Conservation (phyloP, 2,113 vertebrate species). For the Microtus ochrogaster region DNA sequence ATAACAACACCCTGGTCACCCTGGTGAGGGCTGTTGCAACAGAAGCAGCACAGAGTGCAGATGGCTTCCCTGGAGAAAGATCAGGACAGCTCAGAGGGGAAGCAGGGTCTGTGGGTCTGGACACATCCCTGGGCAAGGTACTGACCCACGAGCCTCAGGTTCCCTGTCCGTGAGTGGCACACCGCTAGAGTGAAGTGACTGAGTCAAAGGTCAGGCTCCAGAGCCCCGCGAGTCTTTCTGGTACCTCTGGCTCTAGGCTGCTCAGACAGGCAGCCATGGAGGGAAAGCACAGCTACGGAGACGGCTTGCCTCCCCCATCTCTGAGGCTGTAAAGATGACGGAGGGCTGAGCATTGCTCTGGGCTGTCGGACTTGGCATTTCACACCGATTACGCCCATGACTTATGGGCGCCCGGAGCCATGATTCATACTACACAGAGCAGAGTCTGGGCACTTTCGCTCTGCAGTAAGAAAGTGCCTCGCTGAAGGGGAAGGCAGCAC, state of each 20-base stretch:
- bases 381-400: fast-evolving
- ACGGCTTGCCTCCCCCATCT: not conserved
- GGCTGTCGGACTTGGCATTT: not conserved
- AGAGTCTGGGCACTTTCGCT: fast-evolving
- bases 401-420: not conserved
- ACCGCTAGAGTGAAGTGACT: fast-evolving
- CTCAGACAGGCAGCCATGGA: not conserved
- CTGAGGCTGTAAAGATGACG: fast-evolving
- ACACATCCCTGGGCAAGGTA: fast-evolving
- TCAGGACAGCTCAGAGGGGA: fast-evolving
- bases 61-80: not conserved
- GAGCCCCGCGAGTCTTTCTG: fast-evolving
- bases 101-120: not conserved
- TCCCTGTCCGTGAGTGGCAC: not conserved
- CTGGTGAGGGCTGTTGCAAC: not conserved
- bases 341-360: not conserved
- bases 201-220: not conserved
- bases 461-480: not conserved
- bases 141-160: not conserved
- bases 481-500: not conserved
- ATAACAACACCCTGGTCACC: not conserved
- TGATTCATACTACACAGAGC: not conserved
- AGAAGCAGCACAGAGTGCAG: fast-evolving
- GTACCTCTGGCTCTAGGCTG: not conserved
- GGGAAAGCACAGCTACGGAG: too few relatives aligned